A percentile compares a stretch with the other conserved stretches of the same genome.
phyloP scores from a whole-genome alignment of 64 coral and sea anemone species.

The Pocillopora verrucosa region DNA sequence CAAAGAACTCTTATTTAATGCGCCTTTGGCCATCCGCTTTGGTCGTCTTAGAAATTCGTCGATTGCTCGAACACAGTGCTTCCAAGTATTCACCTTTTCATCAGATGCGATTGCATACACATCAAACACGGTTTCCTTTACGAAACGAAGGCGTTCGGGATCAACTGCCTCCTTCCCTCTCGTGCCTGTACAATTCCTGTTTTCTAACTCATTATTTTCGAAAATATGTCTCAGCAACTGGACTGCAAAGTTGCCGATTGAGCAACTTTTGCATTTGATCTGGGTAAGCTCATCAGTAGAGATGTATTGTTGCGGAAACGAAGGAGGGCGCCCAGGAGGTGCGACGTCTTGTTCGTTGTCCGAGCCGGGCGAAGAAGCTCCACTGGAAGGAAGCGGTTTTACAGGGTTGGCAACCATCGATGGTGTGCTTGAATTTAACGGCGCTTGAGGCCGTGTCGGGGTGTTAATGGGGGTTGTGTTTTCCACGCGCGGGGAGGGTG shows the following conservation, averaged over 20 bases:
- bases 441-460: conserved; percentile 51
- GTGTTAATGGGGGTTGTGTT: conserved; percentile 35
- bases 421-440: conserved; percentile 29
- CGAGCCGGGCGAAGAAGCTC: conserved; percentile 35
- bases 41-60: conserved; percentile 88
- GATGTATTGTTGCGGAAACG: conserved; percentile 17
- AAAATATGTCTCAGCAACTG: conserved; percentile 79
- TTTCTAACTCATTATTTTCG: conserved; percentile 58
- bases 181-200: conserved; percentile 84
- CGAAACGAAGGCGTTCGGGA: conserved; percentile 66
- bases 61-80: conserved; percentile 87
- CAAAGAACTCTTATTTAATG: not conserved
- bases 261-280: conserved; percentile 88
- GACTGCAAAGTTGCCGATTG: conserved; percentile 90
- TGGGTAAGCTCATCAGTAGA: conserved; percentile 68
- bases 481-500: conserved; percentile 56
- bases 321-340: conserved; percentile 27
- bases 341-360: conserved; percentile 42
- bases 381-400: conserved; percentile 33
- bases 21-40: conserved; percentile 42
- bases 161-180: conserved; percentile 83
- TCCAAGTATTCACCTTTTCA: conserved; percentile 81
- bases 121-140: conserved; percentile 84
- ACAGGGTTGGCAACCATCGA: conserved; percentile 24
- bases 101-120: conserved; percentile 70